Conservation (phyloP, 2,113 vertebrate genomes). For the Lycaon pictus region DNA sequence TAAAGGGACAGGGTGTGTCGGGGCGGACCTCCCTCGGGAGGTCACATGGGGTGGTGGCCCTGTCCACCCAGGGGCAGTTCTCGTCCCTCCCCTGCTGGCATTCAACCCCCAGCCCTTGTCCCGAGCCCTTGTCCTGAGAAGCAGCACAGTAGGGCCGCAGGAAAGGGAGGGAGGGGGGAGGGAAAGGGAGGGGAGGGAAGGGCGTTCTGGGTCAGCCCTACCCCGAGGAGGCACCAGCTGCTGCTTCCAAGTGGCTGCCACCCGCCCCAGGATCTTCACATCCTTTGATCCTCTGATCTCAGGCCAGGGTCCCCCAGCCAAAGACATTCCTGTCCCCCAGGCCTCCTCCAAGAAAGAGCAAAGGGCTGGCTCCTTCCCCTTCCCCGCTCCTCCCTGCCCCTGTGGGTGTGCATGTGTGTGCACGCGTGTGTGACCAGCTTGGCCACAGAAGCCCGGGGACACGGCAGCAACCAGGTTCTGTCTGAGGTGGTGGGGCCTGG, state of each 20-base stretch:
- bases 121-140: fast-evolving
- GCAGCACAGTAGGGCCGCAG: no score
- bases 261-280: conserved; percentile 73
- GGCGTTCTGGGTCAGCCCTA: conserved; percentile 70
- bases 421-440: neutral
- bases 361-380: conserved; percentile 41
- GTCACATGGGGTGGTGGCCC: neutral
- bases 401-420: neutral
- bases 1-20: conserved; percentile 29
- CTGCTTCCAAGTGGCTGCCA: conserved; percentile 62
- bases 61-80: neutral
- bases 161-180: neutral
- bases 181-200: neutral
- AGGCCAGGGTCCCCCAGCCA: conserved; percentile 75
- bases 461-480: neutral
- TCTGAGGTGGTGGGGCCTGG: neutral
- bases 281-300: conserved; percentile 79
- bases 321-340: conserved; percentile 69
- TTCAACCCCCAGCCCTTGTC: neutral
- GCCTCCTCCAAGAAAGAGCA: conserved; percentile 75
- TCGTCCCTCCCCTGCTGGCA: no score
- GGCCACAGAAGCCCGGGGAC: neutral
- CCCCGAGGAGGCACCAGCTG: conserved; percentile 74
- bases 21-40: neutral
- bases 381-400: neutral